Base-by-base conservation (phyloP, 1,140 invertebrate genomes). In the Lysiphlebus fabarum region DNA sequence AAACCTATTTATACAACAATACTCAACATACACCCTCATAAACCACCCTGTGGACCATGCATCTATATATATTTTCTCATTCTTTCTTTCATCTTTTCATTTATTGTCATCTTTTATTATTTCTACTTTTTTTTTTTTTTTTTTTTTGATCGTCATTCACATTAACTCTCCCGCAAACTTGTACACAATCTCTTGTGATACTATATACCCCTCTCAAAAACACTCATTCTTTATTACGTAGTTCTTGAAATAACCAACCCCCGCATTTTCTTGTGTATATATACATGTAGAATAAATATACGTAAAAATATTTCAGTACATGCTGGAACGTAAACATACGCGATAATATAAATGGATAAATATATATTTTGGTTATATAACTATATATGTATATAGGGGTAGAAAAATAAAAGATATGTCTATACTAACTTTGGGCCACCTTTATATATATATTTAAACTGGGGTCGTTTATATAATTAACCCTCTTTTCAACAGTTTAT, bases 1-100 rank as follows among this genome's bases (percentile, higher is more conserved):
- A 78, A 80, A 80, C 76, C 76, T 80, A 80, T 80, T 80, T 80
- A 80, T 80, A 78, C 77, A 80, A 80, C 77, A 80, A 80, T 80
- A 70, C 73, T 62, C 66, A 37, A 38, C 62, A 70, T 72, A 76
- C 75, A 78, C 72, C 73, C 75, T 73, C 75, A 71, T 78, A 75
- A 78, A 77, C 77, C 76, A 74, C 69, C 70, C 73, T 67, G 68
- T 73, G 72, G 71, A 76, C 73, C 74, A 68, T 71, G 66, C 64
- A 63, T 63, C 62, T 63, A 67, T 67, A 55, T 65, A 59, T 37
- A 61, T 41, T 56, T 12, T 26, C 65, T 62, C 67, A 62, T 69
- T 59, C 62, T 26, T 26, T 26, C 17, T 26, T 26, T 26, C 17
- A 26, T 26, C 17, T 26, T 26, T 26, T 26, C 0, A 4, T 26